phyloP scores from a whole-genome alignment of 2,797 vertebrate genomes.

The Tarsius wallacei region DNA sequence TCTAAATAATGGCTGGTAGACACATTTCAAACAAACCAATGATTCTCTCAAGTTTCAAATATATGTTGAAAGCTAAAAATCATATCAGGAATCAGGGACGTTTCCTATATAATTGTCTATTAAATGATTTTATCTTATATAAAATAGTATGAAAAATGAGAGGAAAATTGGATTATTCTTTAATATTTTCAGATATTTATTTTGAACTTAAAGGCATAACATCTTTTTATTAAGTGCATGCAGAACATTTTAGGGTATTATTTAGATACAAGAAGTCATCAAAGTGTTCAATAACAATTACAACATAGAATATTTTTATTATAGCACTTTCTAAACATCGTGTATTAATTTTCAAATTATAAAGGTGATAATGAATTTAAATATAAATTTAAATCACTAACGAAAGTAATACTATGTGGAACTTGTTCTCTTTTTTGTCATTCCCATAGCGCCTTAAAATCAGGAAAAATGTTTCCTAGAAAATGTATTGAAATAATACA shows the following conservation, averaged over 20 bases:
- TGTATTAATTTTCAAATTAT: not conserved
- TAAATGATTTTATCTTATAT: not conserved
- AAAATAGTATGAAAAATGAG: not conserved
- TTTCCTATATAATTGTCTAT: rapidly evolving
- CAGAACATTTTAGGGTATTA: not conserved
- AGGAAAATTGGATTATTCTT: not conserved
- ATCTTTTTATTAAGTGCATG: not conserved
- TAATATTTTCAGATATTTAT: not conserved
- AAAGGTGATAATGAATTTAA: not conserved
- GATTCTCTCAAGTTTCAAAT: not conserved
- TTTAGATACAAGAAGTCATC: not conserved
- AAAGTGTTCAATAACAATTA: not conserved
- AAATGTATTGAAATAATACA: not conserved
- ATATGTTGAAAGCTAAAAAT: not conserved
- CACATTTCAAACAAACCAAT: not conserved
- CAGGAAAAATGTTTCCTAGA: not conserved
- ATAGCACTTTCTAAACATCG: not conserved
- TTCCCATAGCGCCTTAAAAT: not conserved
- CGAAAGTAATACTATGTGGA: not conserved
- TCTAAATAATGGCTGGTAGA: not conserved
- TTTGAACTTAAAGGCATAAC: not conserved
- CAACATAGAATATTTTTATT: not conserved
- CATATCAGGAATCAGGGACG: too few relatives aligned
- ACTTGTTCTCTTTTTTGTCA: not conserved
- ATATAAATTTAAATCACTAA: conserved; percentile 7